phyloP scores from a whole-genome alignment of 2,888 invertebrate genomes.

The Sialis lutaria region DNA sequence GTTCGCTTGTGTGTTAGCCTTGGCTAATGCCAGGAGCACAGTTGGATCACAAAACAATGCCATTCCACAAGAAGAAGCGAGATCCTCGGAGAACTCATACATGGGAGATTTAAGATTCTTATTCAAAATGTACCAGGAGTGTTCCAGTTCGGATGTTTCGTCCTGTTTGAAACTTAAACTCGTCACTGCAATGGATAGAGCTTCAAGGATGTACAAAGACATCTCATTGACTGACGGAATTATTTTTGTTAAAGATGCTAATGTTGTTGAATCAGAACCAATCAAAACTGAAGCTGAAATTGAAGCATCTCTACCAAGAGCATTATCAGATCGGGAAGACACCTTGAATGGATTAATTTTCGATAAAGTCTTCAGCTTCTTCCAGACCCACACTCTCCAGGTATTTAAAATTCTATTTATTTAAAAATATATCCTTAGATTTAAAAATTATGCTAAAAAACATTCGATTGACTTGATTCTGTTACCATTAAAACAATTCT shows the following conservation, averaged over 20 bases:
- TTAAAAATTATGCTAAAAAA: background rate
- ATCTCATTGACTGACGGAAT: conserved; percentile 57
- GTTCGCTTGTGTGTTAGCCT: conserved; percentile 33
- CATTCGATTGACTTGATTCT: background rate
- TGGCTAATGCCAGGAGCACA: conserved; percentile 34
- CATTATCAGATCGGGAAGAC: conserved; percentile 50
- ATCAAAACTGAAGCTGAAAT: conserved; percentile 40
- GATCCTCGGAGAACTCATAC: conserved; percentile 20
- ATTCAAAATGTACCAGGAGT: conserved; percentile 68
- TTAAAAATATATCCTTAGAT: too few relatives aligned
- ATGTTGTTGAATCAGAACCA: conserved; percentile 21
- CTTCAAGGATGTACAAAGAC: conserved; percentile 41
- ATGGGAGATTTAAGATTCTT: conserved; percentile 53
- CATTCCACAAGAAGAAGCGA: conserved; percentile 16
- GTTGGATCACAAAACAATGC: conserved; percentile 28
- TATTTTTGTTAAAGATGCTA: conserved; percentile 47
- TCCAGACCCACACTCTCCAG: conserved; percentile 65
- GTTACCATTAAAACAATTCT: background rate
- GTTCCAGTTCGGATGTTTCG: conserved; percentile 47
- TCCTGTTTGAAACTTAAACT: conserved; percentile 66
- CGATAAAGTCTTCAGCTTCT: conserved; percentile 54
- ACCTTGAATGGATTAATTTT: conserved; percentile 58
- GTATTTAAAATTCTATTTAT: conserved; percentile 22
- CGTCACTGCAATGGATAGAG: conserved; percentile 57
- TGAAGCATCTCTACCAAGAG: conserved; percentile 56